phyloP scores from a whole-genome alignment of 2,113 vertebrate species.

The Microtus pennsylvanicus region DNA sequence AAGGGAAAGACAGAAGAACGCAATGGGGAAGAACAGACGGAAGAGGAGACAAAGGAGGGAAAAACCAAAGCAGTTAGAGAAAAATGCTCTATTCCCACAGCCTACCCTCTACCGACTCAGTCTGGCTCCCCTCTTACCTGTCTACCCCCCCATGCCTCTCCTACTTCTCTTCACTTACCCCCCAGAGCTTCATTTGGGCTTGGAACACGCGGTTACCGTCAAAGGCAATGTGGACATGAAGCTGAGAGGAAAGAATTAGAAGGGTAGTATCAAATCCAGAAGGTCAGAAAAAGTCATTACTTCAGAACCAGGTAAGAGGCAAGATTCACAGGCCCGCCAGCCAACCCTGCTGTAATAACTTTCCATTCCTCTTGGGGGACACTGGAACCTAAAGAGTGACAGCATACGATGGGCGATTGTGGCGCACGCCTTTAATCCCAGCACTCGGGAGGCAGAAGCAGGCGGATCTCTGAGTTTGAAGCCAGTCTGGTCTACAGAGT shows the following conservation, averaged over 20 bases:
- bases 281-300: not conserved
- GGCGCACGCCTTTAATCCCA: not conserved
- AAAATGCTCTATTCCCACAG: slow-evolving; percentile 34
- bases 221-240: slow-evolving; percentile 93
- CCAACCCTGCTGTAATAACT: not conserved
- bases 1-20: not conserved
- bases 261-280: slow-evolving; percentile 49
- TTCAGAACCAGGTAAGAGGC: not conserved
- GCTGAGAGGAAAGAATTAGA: slow-evolving; percentile 85
- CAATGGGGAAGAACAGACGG: not conserved
- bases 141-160: not conserved
- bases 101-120: slow-evolving; percentile 44
- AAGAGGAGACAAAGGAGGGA: not conserved
- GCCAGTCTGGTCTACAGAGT: not conserved
- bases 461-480: not conserved
- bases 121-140: not conserved
- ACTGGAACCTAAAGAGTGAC: not conserved
- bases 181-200: slow-evolving; percentile 94
- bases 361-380: not conserved
- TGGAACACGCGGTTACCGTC: slow-evolving; percentile 93
- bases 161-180: slow-evolving; percentile 89
- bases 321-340: not conserved
- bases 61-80: slow-evolving; percentile 63
- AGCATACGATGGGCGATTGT: not conserved
- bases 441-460: not conserved